Conservation (phyloP, 2,113 vertebrate genomes). For the Hemibagrus wyckioides region DNA sequence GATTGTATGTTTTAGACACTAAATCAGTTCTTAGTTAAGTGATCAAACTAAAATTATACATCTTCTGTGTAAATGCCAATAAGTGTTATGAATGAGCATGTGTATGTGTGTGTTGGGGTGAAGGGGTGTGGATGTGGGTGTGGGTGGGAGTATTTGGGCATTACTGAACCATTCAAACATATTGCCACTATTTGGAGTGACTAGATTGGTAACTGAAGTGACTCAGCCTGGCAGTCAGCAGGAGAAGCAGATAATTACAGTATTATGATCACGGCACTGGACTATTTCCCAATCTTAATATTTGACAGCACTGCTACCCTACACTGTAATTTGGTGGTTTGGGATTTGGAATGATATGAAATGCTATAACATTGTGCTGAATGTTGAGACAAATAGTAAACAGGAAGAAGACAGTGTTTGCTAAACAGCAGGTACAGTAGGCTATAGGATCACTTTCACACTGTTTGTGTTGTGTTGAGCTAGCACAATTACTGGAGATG, state of each 20-base stretch:
- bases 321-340: background rate
- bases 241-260: background rate
- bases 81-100: background rate
- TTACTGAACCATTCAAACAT: background rate
- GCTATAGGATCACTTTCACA: background rate
- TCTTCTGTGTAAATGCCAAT: conserved; percentile 8
- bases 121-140: background rate
- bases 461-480: background rate
- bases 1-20: background rate
- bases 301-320: background rate
- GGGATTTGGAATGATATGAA: background rate
- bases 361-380: background rate
- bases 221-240: background rate
- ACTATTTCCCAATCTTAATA: background rate
- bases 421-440: background rate
- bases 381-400: background rate
- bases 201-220: background rate
- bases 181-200: background rate
- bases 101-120: background rate
- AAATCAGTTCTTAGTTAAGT: conserved; percentile 15
- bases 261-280: background rate
- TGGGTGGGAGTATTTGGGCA: background rate
- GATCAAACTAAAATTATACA: conserved; percentile 35
- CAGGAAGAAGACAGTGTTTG: background rate
- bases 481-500: background rate